Evolutionary conservation across 2,113 vertebrate genomes (phyloP).

Genomic region (Trochalopteron elliotii): DNA sequence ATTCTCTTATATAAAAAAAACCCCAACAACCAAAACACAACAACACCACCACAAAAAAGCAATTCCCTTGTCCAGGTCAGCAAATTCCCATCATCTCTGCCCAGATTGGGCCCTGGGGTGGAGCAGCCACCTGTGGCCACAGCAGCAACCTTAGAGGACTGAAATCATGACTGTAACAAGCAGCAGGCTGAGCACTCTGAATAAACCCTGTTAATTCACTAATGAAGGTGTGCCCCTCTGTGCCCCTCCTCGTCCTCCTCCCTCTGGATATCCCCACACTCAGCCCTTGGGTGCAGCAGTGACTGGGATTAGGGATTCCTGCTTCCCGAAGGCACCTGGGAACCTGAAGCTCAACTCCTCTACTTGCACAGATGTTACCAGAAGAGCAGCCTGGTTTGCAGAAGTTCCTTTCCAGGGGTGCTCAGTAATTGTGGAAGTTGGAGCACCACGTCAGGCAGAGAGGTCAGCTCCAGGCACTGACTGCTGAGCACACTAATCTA

Average conservation of each 20-base stretch:
- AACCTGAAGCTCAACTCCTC: neutral
- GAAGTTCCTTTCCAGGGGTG: neutral
- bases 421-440: neutral
- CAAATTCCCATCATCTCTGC: neutral
- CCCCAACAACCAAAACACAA: neutral
- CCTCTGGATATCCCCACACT: rapidly evolving
- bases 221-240: neutral
- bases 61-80: neutral
- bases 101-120: too few species aligned
- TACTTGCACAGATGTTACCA: rapidly evolving
- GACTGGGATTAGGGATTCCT: neutral
- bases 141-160: neutral
- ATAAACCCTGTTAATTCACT: neutral
- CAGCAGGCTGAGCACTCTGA: neutral
- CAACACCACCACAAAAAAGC: neutral
- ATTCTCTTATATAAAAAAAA: neutral
- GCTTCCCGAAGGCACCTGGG: neutral
- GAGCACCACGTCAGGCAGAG: neutral
- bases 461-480: neutral
- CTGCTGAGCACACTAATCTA: neutral
- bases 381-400: neutral
- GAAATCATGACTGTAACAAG: rapidly evolving
- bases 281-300: neutral
- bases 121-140: neutral
- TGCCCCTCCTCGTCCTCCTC: neutral